Evolutionary conservation across 2,113 vertebrate species (phyloP), one percentile per base, ranked within the genome.

Genomic region (Bettongia penicillata): DNA sequence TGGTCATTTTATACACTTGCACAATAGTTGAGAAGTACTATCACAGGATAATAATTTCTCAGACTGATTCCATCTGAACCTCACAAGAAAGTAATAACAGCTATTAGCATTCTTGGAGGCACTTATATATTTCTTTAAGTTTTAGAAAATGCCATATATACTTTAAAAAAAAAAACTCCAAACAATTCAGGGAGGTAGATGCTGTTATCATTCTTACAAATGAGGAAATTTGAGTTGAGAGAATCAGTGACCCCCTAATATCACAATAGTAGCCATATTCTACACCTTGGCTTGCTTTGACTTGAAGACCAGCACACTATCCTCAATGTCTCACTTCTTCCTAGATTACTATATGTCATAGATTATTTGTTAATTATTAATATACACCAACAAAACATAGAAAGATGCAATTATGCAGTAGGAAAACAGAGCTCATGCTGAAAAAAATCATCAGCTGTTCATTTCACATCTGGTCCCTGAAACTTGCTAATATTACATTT

Each of bases 311-410:
- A n/a, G 0, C 31, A 68, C 14, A 19, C 31, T 68, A 16, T n/a
- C 61, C 61, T 68, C 61, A 19, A 19, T 68, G 31, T 68, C 12
- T 16, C 31, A 68, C 12, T 68, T 16, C 31, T 11, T 68, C 61
- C 61, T 68, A 68, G 3, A 68, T 31, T 61, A 61, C 11, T n/a
- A 37, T 68, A 51, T 48, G 95, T 90, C 90, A 55, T 93, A 95
- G 92, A 93, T 31, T 26, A 95, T 92, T 92, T 95, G 77, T 91
- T 49, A 93, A 97, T 28, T 96, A 89, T 94, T 96, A 93, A 95
- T 28, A 93, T 51, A 95, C 84, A 89, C 77, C 93, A 93, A 91
- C 52, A 97, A 95, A 96, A 94, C 12, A 16, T 37, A 68, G 31
- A 68, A 68, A 97, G 93, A 90, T 37, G 49, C 51, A 96, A 84